These are phyloP conservation scores for Botia kubotai DNA, from an alignment of 2,797 vertebrate genomes.

Conservation along the genomic window DNA sequence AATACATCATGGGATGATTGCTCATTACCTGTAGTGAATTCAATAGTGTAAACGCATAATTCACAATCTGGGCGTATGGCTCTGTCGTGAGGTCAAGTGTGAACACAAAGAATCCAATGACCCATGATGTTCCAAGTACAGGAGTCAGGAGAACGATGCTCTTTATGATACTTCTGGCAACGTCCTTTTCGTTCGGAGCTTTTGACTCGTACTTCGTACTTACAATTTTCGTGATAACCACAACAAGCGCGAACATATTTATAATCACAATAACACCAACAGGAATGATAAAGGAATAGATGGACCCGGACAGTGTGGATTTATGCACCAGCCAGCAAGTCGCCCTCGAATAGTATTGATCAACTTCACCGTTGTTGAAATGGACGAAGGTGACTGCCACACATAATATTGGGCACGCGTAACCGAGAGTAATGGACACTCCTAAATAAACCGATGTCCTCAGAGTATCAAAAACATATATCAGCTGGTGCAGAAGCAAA, in stretches of 20 bases:
- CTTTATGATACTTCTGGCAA: conserved; percentile 71
- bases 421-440: conserved; percentile 72
- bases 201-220: conserved; percentile 42
- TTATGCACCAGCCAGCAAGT: conserved; percentile 77
- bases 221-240: conserved; percentile 77
- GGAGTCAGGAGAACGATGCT: conserved; percentile 78
- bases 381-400: conserved; percentile 66
- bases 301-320: conserved; percentile 62
- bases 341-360: conserved; percentile 44
- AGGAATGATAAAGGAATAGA: conserved; percentile 76
- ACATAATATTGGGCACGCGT: conserved; percentile 73
- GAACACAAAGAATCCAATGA: conserved; percentile 74
- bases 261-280: conserved; percentile 72
- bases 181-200: conserved; percentile 64
- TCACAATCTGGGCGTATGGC: accelerated
- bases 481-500: conserved; percentile 75
- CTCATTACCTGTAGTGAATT: conserved; percentile 80
- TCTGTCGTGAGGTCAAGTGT: conserved; percentile 62
- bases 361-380: background rate
- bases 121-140: conserved; percentile 80
- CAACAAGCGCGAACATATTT: conserved; percentile 74
- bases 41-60: conserved; percentile 73
- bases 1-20: too few species aligned
- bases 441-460: conserved; percentile 72
- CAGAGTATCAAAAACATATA: conserved; percentile 74